A percentile compares a stretch with the other conserved stretches of the same genome.
Conservation (phyloP, 2,888 invertebrate species). For the Meganola albula region DNA sequence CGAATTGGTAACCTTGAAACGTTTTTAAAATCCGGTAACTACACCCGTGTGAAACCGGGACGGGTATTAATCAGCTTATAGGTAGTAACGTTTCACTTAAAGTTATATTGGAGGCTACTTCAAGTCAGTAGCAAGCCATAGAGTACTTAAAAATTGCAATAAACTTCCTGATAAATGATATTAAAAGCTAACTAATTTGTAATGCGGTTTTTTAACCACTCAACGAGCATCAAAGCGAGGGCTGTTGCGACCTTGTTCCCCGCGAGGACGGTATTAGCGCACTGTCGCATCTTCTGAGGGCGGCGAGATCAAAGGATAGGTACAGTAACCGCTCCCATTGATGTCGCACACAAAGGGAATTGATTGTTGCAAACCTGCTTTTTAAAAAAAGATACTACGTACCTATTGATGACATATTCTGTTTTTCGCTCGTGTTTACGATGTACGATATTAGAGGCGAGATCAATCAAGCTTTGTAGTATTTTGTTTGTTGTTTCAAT, state of each 20-base stretch:
- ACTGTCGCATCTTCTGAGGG: conserved; percentile 74
- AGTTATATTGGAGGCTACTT: too few relatives aligned
- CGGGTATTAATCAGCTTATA: too few relatives aligned
- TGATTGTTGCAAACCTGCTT: conserved; percentile 76
- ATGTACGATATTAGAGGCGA: conserved; percentile 19
- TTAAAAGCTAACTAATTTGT: conserved; percentile 28
- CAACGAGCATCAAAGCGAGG: conserved; percentile 28
- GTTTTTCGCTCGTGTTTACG: conserved; percentile 37
- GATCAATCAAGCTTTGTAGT: conserved; percentile 7
- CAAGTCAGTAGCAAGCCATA: too few relatives aligned
- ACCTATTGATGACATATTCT: conserved; percentile 63
- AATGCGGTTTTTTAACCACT: conserved; percentile 26
- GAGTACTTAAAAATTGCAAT: too few relatives aligned
- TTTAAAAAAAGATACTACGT: conserved; percentile 50
- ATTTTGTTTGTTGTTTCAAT: too few relatives aligned
- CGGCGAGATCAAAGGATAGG: conserved; percentile 76
- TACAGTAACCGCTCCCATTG: conserved; percentile 75
- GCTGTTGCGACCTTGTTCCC: conserved; percentile 51
- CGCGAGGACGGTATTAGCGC: conserved; percentile 66
- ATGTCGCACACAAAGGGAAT: conserved; percentile 76
- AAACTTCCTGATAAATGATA: too few relatives aligned
- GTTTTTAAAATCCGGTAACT: too few relatives aligned
- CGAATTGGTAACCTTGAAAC: too few relatives aligned
- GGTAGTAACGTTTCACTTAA: too few relatives aligned
- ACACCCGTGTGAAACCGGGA: too few relatives aligned